These are phyloP conservation scores for Spisula solida DNA, from an alignment of 2,888 invertebrate genomes.

Conservation along the genomic window DNA sequence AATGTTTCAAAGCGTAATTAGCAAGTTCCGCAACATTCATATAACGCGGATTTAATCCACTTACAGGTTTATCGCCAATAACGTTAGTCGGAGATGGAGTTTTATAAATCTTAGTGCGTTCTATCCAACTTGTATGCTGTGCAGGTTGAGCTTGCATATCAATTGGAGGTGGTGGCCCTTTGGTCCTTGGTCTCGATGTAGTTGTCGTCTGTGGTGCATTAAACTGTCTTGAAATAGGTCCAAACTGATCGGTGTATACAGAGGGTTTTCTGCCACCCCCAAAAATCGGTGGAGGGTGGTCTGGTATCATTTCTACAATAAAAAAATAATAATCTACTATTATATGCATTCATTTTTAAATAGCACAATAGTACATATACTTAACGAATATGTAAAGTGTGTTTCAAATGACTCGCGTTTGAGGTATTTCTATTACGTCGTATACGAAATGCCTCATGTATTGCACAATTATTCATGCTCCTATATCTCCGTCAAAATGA, in stretches of 20 bases:
- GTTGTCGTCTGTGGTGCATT: background rate
- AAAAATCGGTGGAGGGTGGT: slow-evolving; percentile 66
- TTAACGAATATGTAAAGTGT: background rate
- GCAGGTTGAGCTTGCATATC: background rate
- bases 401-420: background rate
- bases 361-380: background rate
- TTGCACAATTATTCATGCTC: too few relatives aligned
- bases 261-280: slow-evolving; percentile 39
- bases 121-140: background rate
- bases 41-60: slow-evolving; percentile 39
- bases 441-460: too few relatives aligned
- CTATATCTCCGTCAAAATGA: too few relatives aligned
- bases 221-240: background rate
- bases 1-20: slow-evolving; percentile 34
- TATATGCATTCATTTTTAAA: background rate
- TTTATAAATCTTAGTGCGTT: background rate
- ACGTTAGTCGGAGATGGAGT: background rate
- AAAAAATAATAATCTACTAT: too few relatives aligned
- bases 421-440: too few relatives aligned
- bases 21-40: slow-evolving; percentile 63
- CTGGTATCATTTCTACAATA: slow-evolving; percentile 13
- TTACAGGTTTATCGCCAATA: background rate
- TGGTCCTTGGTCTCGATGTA: background rate
- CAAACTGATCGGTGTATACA: slow-evolving; percentile 2
- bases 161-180: slow-evolving; percentile 53